phyloP scores from a whole-genome alignment of 1,140 invertebrate species.

The Bombus difficillimus region DNA sequence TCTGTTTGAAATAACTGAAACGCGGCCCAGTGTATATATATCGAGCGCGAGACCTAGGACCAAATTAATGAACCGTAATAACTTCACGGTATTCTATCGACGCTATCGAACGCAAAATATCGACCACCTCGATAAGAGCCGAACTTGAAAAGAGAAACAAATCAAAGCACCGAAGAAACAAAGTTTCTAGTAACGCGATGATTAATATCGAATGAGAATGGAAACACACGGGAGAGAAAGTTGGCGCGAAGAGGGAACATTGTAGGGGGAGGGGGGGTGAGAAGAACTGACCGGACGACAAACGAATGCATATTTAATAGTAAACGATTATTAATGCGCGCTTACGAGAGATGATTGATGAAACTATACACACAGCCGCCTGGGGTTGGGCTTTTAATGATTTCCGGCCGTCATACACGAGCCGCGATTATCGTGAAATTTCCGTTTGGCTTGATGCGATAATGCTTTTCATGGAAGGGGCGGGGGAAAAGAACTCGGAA shows the following conservation, averaged over 20 bases:
- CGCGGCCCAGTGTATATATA: background rate
- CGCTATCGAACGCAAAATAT: background rate
- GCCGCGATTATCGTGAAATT: constrained; percentile 15
- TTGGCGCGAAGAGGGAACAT: background rate
- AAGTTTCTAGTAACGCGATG: background rate
- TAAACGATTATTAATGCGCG: constrained; percentile 75
- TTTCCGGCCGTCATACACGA: constrained; percentile 49
- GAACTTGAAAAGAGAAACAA: background rate
- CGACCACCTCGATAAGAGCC: background rate
- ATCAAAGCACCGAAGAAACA: too few relatives aligned
- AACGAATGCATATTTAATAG: constrained; percentile 77
- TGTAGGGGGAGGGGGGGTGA: background rate
- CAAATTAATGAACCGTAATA: background rate
- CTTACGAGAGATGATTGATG: constrained; percentile 74
- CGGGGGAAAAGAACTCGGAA: background rate
- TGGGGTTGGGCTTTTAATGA: constrained; percentile 30
- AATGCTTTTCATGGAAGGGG: background rate
- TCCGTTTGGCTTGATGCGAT: background rate
- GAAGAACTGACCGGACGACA: constrained; percentile 49
- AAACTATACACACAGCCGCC: constrained; percentile 48
- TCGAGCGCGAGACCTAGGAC: too few relatives aligned
- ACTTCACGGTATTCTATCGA: background rate
- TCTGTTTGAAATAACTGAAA: background rate
- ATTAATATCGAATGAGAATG: constrained; percentile 4
- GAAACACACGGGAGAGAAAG: background rate